Evolutionary conservation across 2,113 vertebrate species (phyloP).

Genomic region (Aleadryas rufinucha): DNA sequence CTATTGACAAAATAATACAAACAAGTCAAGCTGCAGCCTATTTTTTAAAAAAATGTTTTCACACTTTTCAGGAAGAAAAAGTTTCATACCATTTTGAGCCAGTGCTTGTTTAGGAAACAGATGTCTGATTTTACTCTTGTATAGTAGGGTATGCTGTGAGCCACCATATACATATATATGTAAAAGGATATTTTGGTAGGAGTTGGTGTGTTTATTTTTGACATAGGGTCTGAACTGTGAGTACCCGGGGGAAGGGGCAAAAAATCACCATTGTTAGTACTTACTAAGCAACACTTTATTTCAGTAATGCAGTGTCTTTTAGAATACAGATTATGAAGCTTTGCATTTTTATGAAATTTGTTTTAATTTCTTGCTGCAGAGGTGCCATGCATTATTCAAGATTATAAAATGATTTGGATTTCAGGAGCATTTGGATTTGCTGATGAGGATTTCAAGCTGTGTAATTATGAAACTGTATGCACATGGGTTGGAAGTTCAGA

Average conservation of each 20-base stretch:
- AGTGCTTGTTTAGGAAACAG: conserved; percentile 31
- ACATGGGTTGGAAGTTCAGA: conserved; percentile 78
- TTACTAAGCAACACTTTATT: conserved; percentile 36
- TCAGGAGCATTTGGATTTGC: conserved; percentile 75
- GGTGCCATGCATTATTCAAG: conserved; percentile 80
- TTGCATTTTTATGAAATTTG: conserved; percentile 74
- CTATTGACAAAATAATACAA: not conserved
- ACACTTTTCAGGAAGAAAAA: not conserved
- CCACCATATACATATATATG: not conserved
- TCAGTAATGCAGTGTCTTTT: conserved; percentile 42
- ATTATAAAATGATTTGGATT: conserved; percentile 76
- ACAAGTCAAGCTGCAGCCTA: not conserved
- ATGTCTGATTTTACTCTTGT: not conserved
- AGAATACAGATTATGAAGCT: conserved; percentile 60
- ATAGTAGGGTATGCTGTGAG: not conserved
- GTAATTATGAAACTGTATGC: conserved; percentile 73
- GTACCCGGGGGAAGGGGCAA: not conserved
- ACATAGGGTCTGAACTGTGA: not conserved
- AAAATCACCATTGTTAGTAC: not conserved
- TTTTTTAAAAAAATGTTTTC: not conserved
- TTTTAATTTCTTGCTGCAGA: conserved; percentile 75
- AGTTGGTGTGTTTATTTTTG: not conserved
- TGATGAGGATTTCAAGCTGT: conserved; percentile 82
- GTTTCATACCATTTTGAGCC: not conserved
- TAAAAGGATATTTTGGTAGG: not conserved